Evolutionary conservation across 2,888 invertebrate species (phyloP), one percentile per base, ranked within the genome.

Genomic region (Pollenia labialis): DNA sequence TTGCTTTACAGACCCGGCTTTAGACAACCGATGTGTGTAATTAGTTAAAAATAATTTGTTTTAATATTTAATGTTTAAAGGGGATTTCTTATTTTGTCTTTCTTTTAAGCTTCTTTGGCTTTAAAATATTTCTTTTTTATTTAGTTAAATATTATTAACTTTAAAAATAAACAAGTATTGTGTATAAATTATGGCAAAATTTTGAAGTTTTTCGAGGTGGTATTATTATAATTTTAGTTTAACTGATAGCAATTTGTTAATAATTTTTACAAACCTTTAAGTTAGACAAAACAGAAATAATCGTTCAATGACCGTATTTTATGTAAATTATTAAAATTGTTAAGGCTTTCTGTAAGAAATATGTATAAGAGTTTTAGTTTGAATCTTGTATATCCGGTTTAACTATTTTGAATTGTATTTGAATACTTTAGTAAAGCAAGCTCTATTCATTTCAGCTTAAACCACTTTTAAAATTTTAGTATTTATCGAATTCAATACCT

Each of bases 11-110:
- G 60, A 52, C 6, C 52, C 44, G n/a, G 44, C 7, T 60, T 69
- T 50, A 64, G 60, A 81, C 83, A 86, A 77, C 81, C 72, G 80
- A 77, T 77, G 75, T 72, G 60, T 81, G 80, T 87, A 83, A 83
- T 84, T 84, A 83, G 76, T 83, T 80, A 54, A 82, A 54, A 62
- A 44, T 79, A 44, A 54, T 68, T 44, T 50, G 7, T 23, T 64
- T 54, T 64, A 42, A 14, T 10, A 62, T 62, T 69, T n/a, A 62
- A 16, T 56, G 48, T 58, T 76, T 60, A 52, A 71, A 66, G 18
- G 56, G 54, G 50, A 6, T 54, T 75, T 79, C 32, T 62, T 58
- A 0, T 48, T 72, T 16, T 16, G 6, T 48, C 14, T n/a, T 23
- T 69, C 8, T 77, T 62, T 50, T 71, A 32, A 48, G 18, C n/a